Base-by-base conservation (phyloP, 2,797 vertebrate genomes). In the Micromesistius poutassou region DNA sequence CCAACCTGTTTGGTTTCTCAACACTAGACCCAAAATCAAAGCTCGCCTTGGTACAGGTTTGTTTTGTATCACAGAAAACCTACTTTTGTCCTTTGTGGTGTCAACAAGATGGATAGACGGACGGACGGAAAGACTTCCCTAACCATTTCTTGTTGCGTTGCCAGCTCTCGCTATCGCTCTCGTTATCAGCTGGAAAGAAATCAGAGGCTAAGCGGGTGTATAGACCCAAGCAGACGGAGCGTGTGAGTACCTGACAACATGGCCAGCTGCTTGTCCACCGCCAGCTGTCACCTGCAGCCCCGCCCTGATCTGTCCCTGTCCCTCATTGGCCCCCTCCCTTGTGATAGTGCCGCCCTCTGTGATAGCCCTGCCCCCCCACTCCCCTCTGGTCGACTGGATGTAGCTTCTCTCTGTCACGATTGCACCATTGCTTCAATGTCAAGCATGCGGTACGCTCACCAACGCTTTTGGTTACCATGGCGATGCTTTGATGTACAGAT, bases 111-210 rank as follows among this genome's bases (percentile, higher is more conserved):
- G 12, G 62, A 25, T 13, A 28, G 62, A 68, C 4, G 3, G 62
- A 25, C 12, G 62, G 62, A 68, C 12, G 25, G 62, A 9, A 28
- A 33, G 78, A 55, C 84, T 76, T 14, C 76, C 73, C 91, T 92
- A 91, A 91, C 89, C 76, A 80, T 86, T 40, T 92, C 80, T 90
- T 83, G 87, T 94, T 93, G 87, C 92, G 76, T 95, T 87, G 90
- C 86, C 94, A 92, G 91, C 94, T 93, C 92, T 95, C 92, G 28
- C 87, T 94, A 89, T 93, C 92, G 82, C 91, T 91, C 84, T 92
- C 94, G 81, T 93, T 94, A 89, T 93, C 94, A 88, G 85, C 91
- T 91, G 91, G 91, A 91, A 93, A 92, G 93, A 94, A 93, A 90
- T 87, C 93, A 82, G 93, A 95, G 87, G 89, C 91, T 93, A 94